phyloP scores from a whole-genome alignment of 1,140 invertebrate species.

The Formica selysi region DNA sequence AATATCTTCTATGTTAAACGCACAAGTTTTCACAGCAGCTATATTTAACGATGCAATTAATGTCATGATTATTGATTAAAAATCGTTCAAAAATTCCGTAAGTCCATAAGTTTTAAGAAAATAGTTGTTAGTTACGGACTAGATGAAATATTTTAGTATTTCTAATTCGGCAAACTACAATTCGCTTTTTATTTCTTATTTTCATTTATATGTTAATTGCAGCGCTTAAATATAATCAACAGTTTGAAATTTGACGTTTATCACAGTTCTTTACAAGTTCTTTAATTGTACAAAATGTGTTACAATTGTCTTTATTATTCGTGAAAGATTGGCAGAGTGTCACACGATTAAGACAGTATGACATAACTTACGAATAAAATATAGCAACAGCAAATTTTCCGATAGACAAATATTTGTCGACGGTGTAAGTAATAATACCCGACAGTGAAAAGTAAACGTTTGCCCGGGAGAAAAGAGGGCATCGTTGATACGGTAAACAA shows the following conservation, averaged over 20 bases:
- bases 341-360: conserved; percentile 46
- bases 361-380: conserved; percentile 59
- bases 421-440: conserved; percentile 71
- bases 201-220: not conserved
- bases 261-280: not conserved
- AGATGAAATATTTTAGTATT: not conserved
- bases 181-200: not conserved
- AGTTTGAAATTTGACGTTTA: not conserved
- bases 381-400: conserved; percentile 66
- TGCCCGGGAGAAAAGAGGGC: conserved; percentile 65
- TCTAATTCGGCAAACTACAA: not conserved
- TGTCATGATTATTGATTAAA: not conserved
- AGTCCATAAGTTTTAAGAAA: too few species aligned
- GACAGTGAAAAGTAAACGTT: conserved; percentile 73
- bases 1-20: not conserved
- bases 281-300: not conserved
- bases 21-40: not conserved
- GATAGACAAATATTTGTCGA: conserved; percentile 70
- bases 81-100: not conserved
- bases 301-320: not conserved
- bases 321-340: conserved; percentile 5
- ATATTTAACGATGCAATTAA: not conserved
- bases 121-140: not conserved
- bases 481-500: conserved; percentile 70
- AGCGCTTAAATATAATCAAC: not conserved